Evolutionary conservation across 92 coral and sea anemone genomes (phyloP), one percentile per base, ranked within the genome.

Genomic region (Isaurus tuberculatus): DNA sequence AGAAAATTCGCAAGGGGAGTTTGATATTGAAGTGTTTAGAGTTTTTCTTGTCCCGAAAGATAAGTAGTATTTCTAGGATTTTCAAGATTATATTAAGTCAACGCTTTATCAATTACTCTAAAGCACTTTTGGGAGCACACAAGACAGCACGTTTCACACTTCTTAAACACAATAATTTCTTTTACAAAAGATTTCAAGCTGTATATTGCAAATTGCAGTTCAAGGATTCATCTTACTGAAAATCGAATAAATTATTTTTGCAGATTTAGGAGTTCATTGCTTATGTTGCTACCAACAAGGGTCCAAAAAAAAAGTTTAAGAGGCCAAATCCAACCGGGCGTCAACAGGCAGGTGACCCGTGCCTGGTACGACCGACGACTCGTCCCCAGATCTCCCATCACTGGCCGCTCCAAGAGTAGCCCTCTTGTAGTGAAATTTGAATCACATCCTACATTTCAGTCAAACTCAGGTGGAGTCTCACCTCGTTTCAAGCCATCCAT

Each of bases 251-350:
- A 25, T 7, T 23, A 19, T 20, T 55, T 32, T 20, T 14, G n/a
- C 48, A 75, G 81, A 20, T 75, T 75, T 22, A 63, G 81, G 63
- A 25, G 33, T 66, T 75, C 81, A 20, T 53, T 75, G 69, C 13
- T 57, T 13, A 32, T 20, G 67, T 20, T 75, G 67, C 5, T 75
- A 32, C 49, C 81, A 23, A 51, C 10, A 14, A 75, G 68, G 4
- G n/a, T 75, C 3, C 69, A 68, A 13, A 57, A 58, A 9, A n/a
- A 19, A 26, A 75, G 81, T 31, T 37, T 22, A 23, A 40, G 68
- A 9, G 20, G 23, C 36, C 30, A 31, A 14, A 31, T 75, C 46
- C 68, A 33, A 10, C 81, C 69, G 27, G 63, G 40, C 67, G 3
- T 0, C 49, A 9, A 19, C 37, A 22, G 26, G 26, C 48, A 75